Evolutionary conservation across 2,888 invertebrate genomes (phyloP).

Genomic region (Morpho helenor): DNA sequence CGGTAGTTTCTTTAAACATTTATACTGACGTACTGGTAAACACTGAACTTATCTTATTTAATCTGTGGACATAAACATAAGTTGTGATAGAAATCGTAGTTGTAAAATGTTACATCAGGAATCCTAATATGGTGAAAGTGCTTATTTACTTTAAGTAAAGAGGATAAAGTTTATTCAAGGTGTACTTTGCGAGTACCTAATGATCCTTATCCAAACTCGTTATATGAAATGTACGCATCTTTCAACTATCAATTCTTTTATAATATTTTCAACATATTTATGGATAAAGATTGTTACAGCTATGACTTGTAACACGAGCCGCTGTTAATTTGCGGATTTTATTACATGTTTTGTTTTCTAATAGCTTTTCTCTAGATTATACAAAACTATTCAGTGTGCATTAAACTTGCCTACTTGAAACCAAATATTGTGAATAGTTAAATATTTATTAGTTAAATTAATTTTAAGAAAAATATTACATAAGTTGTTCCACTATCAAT

Average conservation of each 20-base stretch:
- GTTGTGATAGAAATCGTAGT: slow-evolving; percentile 13
- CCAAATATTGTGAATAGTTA: too few species aligned
- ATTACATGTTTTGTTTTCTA: too few species aligned
- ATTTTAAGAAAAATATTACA: too few species aligned
- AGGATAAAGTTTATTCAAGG: slow-evolving; percentile 5
- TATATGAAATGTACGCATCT: not conserved
- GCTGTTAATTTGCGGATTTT: too few species aligned
- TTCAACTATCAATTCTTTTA: not conserved
- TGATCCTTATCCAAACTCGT: slow-evolving; percentile 2
- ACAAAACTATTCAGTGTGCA: too few species aligned
- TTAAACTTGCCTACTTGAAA: too few species aligned
- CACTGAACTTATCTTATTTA: not conserved
- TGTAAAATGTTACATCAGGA: slow-evolving; percentile 6
- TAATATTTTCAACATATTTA: too few species aligned
- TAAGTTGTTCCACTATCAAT: too few species aligned
- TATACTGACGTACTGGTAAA: slow-evolving; percentile 1
- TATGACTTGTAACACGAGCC: too few species aligned
- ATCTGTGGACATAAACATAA: slow-evolving; percentile 8
- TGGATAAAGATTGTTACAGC: too few species aligned
- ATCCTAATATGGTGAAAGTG: slow-evolving; percentile 9
- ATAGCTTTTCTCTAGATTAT: too few species aligned
- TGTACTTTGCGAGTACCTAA: slow-evolving; percentile 7
- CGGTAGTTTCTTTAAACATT: not conserved
- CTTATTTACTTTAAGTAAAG: slow-evolving; percentile 7
- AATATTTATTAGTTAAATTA: too few species aligned